Evolutionary conservation across 2,888 invertebrate genomes (phyloP).

Genomic region (Boloria selene): DNA sequence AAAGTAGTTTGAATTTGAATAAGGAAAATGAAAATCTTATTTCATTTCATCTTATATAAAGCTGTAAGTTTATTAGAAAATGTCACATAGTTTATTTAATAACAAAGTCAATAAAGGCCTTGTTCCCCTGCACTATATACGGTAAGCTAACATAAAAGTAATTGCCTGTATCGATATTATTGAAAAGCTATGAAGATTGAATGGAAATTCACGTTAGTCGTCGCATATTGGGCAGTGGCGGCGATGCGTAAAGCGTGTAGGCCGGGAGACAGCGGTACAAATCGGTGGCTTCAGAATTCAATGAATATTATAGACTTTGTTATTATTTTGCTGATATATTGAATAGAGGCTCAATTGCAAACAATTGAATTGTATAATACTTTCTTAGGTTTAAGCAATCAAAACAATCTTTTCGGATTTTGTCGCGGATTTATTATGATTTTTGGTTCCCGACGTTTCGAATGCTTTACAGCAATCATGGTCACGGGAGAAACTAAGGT

Average conservation of each 20-base stretch:
- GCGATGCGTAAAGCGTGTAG: constrained; percentile 55
- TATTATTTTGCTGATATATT: not conserved
- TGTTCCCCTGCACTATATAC: constrained; percentile 1
- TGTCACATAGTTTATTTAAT: not conserved
- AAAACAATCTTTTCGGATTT: no score
- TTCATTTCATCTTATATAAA: not conserved
- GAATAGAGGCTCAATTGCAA: no score
- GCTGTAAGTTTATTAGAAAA: not conserved
- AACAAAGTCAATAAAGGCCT: not conserved
- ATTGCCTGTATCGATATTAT: constrained; percentile 38
- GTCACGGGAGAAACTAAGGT: no score
- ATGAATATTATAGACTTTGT: not conserved
- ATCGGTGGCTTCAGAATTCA: no score
- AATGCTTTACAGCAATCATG: no score
- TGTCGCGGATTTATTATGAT: no score
- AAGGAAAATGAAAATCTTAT: not conserved
- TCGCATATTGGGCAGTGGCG: constrained; percentile 64
- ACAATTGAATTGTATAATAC: no score
- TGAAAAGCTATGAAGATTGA: constrained; percentile 51
- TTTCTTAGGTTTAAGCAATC: no score
- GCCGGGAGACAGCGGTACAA: constrained; percentile 43
- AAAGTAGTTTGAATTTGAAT: no score
- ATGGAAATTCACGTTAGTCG: constrained; percentile 62
- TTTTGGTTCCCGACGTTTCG: no score
- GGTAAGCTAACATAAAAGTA: constrained; percentile 18